Evolutionary conservation across 2,113 vertebrate species (phyloP).

Genomic region (Callorhinus ursinus): DNA sequence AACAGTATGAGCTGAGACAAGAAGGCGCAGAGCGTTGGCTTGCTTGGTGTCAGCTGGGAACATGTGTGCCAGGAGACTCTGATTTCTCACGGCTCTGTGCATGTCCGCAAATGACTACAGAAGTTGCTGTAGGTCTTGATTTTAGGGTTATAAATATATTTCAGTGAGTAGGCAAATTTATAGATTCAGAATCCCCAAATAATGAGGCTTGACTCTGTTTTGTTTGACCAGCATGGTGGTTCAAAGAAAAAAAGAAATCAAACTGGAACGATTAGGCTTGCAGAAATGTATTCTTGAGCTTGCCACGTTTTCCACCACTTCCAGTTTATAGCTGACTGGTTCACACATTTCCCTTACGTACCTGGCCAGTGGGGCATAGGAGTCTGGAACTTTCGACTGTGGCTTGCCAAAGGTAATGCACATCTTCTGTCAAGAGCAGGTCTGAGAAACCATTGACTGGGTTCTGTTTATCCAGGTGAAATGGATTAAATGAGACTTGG

Average conservation of each 20-base stretch:
- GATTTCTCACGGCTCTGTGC: not conserved
- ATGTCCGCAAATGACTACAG: not conserved
- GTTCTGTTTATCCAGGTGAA: not conserved
- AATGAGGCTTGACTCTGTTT: not conserved
- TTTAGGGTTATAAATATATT: not conserved
- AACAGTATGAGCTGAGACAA: not conserved
- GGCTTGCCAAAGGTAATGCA: not conserved
- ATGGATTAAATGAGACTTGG: not conserved
- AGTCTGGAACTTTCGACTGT: not conserved
- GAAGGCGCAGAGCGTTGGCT: not conserved
- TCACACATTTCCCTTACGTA: not conserved
- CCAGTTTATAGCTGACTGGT: not conserved
- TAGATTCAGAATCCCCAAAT: not conserved
- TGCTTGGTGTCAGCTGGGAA: not conserved
- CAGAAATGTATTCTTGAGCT: not conserved
- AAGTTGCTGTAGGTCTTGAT: not conserved
- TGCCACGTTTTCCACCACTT: not conserved
- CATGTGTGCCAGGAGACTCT: not conserved
- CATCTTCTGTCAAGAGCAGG: not conserved
- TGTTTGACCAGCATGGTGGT: not conserved
- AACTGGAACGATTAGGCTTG: not conserved
- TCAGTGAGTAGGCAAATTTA: not conserved
- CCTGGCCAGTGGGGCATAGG: accelerated
- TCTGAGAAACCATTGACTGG: not conserved
- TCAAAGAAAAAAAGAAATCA: not conserved